Percentiles rank a stretch among this genome's conserved stretches.
Conservation (phyloP, 2,888 invertebrate genomes). For the Cryptocheilus praepositus region DNA sequence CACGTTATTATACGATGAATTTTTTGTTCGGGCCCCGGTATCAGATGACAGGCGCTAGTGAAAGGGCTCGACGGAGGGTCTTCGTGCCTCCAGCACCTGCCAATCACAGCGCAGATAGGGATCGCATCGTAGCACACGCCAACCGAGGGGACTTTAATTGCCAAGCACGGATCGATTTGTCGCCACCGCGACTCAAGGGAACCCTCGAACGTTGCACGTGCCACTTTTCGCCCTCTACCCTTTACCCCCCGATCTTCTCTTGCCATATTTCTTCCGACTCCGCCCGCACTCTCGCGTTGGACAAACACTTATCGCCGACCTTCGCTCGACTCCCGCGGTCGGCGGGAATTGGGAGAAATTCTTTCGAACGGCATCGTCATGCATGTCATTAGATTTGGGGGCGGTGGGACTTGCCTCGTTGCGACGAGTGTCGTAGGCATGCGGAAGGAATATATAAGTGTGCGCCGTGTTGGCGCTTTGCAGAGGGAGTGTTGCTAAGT, state of each 20-base stretch:
- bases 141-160: conserved; percentile 64
- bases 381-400: no score
- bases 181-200: conserved; percentile 48
- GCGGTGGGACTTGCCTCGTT: no score
- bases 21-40: background rate
- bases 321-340: no score
- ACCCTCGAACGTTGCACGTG: conserved; percentile 5
- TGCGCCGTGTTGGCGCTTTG: no score
- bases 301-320: conserved; percentile 7
- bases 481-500: no score
- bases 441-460: no score
- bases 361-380: no score
- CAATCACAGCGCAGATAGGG: conserved; percentile 52
- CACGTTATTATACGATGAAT: conserved; percentile 2
- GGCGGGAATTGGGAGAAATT: background rate
- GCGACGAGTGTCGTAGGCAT: no score
- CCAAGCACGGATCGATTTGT: conserved; percentile 67
- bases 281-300: conserved; percentile 1
- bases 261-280: conserved; percentile 3
- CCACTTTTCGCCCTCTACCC: conserved; percentile 40
- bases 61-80: conserved; percentile 8
- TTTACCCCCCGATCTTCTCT: conserved; percentile 18
- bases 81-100: conserved; percentile 13
- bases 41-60: conserved; percentile 1
- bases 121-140: conserved; percentile 32